These are phyloP conservation scores for Branchipolynoe longqiensis DNA, from an alignment of 2,888 invertebrate genomes.

Conservation along the genomic window DNA sequence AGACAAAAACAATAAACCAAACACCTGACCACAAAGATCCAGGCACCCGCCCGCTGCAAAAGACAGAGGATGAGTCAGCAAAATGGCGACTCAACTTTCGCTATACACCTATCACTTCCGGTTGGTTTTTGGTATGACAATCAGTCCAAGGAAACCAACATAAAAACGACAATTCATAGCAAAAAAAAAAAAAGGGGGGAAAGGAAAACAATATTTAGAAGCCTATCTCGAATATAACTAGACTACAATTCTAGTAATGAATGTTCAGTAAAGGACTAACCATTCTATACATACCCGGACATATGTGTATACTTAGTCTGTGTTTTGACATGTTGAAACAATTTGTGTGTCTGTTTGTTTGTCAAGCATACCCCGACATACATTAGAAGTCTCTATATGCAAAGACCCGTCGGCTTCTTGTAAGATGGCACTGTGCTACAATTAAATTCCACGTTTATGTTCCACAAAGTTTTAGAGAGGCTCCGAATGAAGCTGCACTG, in stretches of 20 bases:
- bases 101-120: no score
- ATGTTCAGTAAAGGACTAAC: neutral
- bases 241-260: neutral
- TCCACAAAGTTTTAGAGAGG: neutral
- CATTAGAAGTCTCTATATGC: no score
- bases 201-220: no score
- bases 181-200: no score
- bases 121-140: neutral
- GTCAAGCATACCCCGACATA: neutral
- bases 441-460: slow-evolving; percentile 18
- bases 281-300: neutral
- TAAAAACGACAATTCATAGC: neutral
- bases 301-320: neutral
- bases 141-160: neutral
- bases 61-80: slow-evolving; percentile 8
- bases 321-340: neutral
- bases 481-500: slow-evolving; percentile 47
- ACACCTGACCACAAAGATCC: neutral
- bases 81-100: neutral
- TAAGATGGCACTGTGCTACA: neutral
- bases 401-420: no score
- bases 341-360: neutral
- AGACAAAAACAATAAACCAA: neutral
- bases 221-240: no score
- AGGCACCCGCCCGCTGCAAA: no score